phyloP scores from a whole-genome alignment of 92 coral and sea anemone species.

The Phenganax subtilis region DNA sequence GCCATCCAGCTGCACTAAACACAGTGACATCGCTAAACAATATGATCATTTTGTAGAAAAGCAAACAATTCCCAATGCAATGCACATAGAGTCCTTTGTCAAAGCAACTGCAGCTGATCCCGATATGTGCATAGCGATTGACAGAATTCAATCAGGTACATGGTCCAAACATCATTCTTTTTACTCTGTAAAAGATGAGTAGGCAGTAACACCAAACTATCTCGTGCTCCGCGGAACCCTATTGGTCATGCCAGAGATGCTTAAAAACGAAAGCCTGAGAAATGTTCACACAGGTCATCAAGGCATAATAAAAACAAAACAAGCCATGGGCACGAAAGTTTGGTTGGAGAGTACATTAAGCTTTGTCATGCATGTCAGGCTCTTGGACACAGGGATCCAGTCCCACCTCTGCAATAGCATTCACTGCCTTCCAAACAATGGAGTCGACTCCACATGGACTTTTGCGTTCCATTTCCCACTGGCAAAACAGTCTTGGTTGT shows the following conservation, averaged over 20 bases:
- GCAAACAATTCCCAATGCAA: conserved; percentile 9
- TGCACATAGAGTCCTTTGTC: conserved; percentile 39
- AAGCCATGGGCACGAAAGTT: conserved; percentile 1
- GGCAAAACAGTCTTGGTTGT: no score
- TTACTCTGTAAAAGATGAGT: conserved; percentile 27
- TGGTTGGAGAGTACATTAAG: no score
- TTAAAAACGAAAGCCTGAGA: not conserved
- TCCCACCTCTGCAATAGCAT: not conserved
- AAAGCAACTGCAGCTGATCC: conserved; percentile 30
- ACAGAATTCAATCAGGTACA: conserved; percentile 20
- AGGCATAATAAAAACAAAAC: conserved; percentile 30
- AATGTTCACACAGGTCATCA: conserved; percentile 31
- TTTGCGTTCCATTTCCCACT: no score
- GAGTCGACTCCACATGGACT: not conserved
- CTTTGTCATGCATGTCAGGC: no score
- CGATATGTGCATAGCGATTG: conserved; percentile 29
- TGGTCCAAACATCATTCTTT: conserved; percentile 28
- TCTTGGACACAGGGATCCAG: not conserved
- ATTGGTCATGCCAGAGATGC: conserved; percentile 38
- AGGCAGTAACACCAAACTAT: conserved; percentile 21
- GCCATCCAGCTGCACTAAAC: not conserved
- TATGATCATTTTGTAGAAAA: conserved; percentile 47
- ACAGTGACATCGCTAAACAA: conserved; percentile 45
- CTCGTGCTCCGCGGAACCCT: conserved; percentile 37
- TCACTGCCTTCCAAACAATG: conserved; percentile 12